Base-by-base conservation (phyloP, 2,888 invertebrate species). In the Pelosia muscerda region DNA sequence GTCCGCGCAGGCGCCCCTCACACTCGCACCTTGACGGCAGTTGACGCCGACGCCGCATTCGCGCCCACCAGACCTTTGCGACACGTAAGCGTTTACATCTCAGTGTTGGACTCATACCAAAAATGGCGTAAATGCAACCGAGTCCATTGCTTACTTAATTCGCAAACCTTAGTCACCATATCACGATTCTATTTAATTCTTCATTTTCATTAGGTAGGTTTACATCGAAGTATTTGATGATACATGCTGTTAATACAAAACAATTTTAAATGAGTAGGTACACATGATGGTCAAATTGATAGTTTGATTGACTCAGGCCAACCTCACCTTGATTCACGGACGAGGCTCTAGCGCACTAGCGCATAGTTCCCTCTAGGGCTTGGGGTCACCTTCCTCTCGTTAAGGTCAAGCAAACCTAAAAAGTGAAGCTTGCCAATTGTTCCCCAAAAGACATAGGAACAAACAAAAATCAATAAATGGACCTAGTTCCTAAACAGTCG, bases 71-170 rank as follows among this genome's bases (percentile, higher is more conserved):
- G 86, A 88, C 89, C 91, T 91, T 90, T 89, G 82, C 87, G 89
- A 92, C 93, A 94, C 94, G 94, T 94, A 93, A 94, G 90, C 93
- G 92, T 85, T 91, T 81, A 90, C 91, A 91, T 93, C 91, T 93
- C 90, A 81, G 85, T 79, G 89, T 88, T 88, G 90, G 88, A 91
- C 85, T 90, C 88, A 89, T 86, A 92, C 94, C 94, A 92, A 94
- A 95, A 93, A 94, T 88, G 94, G 95, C 81, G 83, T 91, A 90
- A 91, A 90, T 85, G 81, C 81, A 77, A 81, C 84, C 79, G 75
- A 76, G 73, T 72, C 71, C 80, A 83, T 79, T 73, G 76, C 81
- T 84, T 84, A 86, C 82, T 86, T 85, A 84, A 83, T 86, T n/a
- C 77, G 72, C 79, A 66, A 82, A 75, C 70, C 83, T 86, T 84